Conservation (phyloP, 2,888 invertebrate species). For the Stenchaetothrips biformis region DNA sequence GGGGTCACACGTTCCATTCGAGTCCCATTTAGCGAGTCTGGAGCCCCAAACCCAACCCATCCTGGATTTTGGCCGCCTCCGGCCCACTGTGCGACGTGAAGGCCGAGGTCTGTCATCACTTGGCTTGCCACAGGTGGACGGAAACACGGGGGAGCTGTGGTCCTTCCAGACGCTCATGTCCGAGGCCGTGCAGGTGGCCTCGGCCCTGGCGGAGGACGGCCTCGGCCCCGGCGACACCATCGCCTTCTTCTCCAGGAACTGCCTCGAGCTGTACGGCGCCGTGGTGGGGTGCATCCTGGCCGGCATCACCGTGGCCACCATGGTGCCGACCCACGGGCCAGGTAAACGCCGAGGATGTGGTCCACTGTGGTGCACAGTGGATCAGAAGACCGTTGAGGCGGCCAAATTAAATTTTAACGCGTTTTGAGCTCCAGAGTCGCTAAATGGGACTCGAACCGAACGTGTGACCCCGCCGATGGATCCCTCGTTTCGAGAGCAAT, state of each 20-base stretch:
- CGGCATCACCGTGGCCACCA: slow-evolving; percentile 12
- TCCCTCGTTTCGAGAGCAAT: no score
- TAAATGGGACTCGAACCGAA: no score
- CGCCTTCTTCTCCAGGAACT: slow-evolving; percentile 11
- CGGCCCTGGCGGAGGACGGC: neutral
- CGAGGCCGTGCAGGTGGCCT: slow-evolving; percentile 2
- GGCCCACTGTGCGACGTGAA: no score
- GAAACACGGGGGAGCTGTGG: neutral
- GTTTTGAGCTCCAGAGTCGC: no score
- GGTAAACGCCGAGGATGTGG: neutral
- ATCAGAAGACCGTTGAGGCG: no score
- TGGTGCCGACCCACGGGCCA: slow-evolving; percentile 3
- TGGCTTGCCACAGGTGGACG: neutral
- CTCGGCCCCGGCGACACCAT: neutral
- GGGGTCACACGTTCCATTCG: no score
- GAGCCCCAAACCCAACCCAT: no score
- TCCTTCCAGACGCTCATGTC: neutral
- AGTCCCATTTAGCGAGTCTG: no score
- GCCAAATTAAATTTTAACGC: no score
- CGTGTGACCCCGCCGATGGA: no score
- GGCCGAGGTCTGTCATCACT: neutral
- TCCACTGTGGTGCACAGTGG: no score
- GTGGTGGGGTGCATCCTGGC: neutral
- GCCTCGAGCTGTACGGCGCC: neutral
- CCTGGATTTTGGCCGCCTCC: no score